These are phyloP conservation scores for Bellardia bayeri DNA, from an alignment of 2,888 invertebrate species.

Conservation along the genomic window DNA sequence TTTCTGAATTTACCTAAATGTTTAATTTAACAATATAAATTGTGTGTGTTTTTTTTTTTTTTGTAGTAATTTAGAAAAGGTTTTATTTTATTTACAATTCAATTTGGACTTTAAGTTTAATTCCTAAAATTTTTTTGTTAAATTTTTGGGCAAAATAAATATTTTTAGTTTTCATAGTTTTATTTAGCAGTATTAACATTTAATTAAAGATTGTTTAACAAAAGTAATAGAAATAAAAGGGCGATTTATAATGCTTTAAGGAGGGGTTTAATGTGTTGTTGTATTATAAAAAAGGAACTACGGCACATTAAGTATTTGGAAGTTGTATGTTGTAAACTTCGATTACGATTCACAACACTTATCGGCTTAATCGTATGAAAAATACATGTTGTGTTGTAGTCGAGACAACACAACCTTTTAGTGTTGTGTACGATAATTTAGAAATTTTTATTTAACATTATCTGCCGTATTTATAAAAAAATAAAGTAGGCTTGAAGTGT, in stretches of 20 bases:
- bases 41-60: slow-evolving; percentile 17
- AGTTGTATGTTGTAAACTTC: too few relatives aligned
- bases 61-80: slow-evolving; percentile 26
- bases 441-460: too few relatives aligned
- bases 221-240: not conserved
- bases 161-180: slow-evolving; percentile 38
- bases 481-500: too few relatives aligned
- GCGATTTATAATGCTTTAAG: slow-evolving; percentile 1
- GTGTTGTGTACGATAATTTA: too few relatives aligned
- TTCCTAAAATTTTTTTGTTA: slow-evolving; percentile 1
- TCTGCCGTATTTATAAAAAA: too few relatives aligned
- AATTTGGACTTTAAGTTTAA: slow-evolving; percentile 5
- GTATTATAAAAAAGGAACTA: too few relatives aligned
- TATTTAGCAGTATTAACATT: not conserved
- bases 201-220: slow-evolving; percentile 53
- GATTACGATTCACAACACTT: too few relatives aligned
- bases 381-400: too few relatives aligned
- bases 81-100: slow-evolving; percentile 46
- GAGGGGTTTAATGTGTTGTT: not conserved
- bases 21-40: slow-evolving; percentile 34
- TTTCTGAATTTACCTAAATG: slow-evolving; percentile 33
- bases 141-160: slow-evolving; percentile 47
- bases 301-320: too few relatives aligned
- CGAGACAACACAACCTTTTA: too few relatives aligned
- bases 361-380: too few relatives aligned